These are phyloP conservation scores for Tigriopus californicus DNA, from an alignment of 2,888 invertebrate genomes.

Conservation along the genomic window DNA sequence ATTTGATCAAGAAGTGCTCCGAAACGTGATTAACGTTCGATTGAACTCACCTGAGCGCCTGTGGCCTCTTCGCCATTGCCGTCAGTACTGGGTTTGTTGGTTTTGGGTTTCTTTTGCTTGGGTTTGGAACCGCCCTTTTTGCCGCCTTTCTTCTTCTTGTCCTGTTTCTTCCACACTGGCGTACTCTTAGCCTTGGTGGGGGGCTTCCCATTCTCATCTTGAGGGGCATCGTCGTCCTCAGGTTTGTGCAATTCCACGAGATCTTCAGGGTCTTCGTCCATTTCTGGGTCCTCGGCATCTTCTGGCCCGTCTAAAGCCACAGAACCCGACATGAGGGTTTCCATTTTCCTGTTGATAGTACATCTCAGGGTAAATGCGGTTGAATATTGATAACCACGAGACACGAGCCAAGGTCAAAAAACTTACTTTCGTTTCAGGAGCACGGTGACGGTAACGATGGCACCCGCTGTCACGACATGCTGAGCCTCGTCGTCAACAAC, in stretches of 20 bases:
- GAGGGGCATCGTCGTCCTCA: conserved; percentile 17
- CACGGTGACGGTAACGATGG: conserved; percentile 92
- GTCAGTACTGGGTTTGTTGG: neutral
- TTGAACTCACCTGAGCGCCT: neutral
- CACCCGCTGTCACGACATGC: conserved; percentile 86
- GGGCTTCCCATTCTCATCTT: conserved; percentile 26
- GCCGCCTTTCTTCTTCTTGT: conserved; percentile 21
- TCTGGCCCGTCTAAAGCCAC: conserved; percentile 22
- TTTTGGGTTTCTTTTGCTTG: conserved; percentile 8
- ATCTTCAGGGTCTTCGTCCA: conserved; percentile 33
- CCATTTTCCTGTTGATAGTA: conserved; percentile 4
- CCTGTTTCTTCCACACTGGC: conserved; percentile 17
- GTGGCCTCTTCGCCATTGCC: conserved; percentile 1
- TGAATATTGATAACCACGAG: no score
- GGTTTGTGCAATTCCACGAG: conserved; percentile 24
- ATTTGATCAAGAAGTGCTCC: no score
- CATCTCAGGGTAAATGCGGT: no score
- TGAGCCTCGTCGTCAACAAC: conserved; percentile 96
- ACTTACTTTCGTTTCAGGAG: conserved; percentile 23
- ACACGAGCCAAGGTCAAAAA: no score
- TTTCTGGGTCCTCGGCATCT: conserved; percentile 21
- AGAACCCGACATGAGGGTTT: conserved; percentile 15
- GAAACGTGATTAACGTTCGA: no score
- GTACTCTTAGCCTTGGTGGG: conserved; percentile 25
- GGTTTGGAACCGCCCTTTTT: conserved; percentile 22